Conservation (phyloP, 2,797 vertebrate genomes). For the Lophotriccus pileatus region DNA sequence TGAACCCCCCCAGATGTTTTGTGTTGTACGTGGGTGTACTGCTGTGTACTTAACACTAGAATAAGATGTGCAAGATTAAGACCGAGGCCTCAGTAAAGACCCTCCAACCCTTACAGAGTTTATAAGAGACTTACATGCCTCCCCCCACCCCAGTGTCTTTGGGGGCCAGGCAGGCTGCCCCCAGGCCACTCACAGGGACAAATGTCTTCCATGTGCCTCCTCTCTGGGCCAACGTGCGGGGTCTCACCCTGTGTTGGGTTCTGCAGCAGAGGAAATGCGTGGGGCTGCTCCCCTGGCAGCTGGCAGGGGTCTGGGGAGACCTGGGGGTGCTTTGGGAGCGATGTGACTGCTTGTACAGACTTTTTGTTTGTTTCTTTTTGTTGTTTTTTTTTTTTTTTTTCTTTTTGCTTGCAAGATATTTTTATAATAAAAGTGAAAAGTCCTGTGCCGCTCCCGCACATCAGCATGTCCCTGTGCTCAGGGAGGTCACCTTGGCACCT, state of each 20-base stretch:
- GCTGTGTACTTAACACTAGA: constrained; percentile 68
- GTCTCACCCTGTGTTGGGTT: neutral
- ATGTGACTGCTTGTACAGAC: constrained; percentile 72
- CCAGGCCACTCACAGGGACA: neutral
- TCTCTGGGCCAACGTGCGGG: rapidly evolving
- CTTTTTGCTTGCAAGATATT: constrained; percentile 79
- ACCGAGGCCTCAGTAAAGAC: neutral
- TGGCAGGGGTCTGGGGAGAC: neutral
- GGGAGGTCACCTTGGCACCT: neutral
- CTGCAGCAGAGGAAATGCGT: neutral
- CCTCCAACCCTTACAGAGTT: neutral
- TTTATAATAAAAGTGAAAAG: constrained; percentile 81
- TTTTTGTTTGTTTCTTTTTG: neutral
- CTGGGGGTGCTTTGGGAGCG: constrained; percentile 39
- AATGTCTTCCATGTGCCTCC: neutral
- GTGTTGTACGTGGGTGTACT: constrained; percentile 65
- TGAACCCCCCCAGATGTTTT: constrained; percentile 1
- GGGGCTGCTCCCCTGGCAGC: neutral
- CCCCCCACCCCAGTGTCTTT: neutral
- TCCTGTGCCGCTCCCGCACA: neutral
- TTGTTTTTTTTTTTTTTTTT: neutral
- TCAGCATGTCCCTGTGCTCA: neutral
- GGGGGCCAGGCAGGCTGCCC: neutral
- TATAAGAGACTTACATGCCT: neutral
- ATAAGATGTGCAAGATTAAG: constrained; percentile 52